phyloP scores from a whole-genome alignment of 2,797 vertebrate species.

The Kryptopterus vitreolus region DNA sequence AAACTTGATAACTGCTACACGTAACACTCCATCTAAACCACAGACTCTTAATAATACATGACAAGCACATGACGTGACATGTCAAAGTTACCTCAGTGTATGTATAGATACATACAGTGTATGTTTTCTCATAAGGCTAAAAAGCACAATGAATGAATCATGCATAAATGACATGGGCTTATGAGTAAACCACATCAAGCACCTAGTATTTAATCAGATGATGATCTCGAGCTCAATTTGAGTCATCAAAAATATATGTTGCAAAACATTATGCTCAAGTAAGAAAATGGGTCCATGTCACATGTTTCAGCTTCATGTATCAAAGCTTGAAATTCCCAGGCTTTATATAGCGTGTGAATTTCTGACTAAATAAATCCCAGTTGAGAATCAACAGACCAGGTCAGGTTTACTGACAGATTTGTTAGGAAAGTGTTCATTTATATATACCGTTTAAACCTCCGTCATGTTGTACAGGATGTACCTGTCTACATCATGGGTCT shows the following conservation, averaged over 20 bases:
- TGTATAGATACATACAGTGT: not conserved
- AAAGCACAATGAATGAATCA: not conserved
- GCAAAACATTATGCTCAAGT: not conserved
- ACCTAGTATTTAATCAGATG: not conserved
- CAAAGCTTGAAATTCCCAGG: constrained; percentile 2
- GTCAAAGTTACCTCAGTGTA: not conserved
- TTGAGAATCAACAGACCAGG: not conserved
- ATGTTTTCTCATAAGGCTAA: not conserved
- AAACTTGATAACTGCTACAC: not conserved
- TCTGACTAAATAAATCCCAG: not conserved
- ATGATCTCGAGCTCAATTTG: not conserved
- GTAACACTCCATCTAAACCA: no score
- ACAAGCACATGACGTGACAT: not conserved
- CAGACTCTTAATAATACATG: not conserved
- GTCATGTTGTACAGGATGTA: no score
- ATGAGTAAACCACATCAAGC: not conserved
- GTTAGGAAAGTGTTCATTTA: not conserved
- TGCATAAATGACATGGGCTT: not conserved
- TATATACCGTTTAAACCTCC: not conserved
- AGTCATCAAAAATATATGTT: not conserved
- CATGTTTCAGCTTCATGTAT: not conserved
- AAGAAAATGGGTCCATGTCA: not conserved
- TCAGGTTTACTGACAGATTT: not conserved
- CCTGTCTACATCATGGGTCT: not conserved
- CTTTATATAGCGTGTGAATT: constrained; percentile 10